phyloP scores from a whole-genome alignment of 2,113 vertebrate genomes.

The Chloroceryle aenea region DNA sequence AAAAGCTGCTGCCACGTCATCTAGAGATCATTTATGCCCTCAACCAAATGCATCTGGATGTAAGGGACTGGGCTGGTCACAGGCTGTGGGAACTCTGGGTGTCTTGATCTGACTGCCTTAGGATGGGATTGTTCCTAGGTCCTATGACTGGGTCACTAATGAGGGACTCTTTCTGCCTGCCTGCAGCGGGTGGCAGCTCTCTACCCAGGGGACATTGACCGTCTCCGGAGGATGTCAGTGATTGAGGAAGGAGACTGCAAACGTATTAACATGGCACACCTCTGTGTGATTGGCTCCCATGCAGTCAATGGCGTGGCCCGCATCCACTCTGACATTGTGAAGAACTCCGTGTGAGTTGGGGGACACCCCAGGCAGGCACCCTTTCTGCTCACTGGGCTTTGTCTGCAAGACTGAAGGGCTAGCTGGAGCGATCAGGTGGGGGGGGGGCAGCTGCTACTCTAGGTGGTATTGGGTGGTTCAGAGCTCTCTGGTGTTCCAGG shows the following conservation, averaged over 20 bases:
- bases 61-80: slow-evolving; percentile 16
- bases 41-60: slow-evolving; percentile 86
- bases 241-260: slow-evolving; percentile 88
- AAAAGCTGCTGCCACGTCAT: slow-evolving; percentile 85
- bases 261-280: slow-evolving; percentile 89
- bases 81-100: background rate
- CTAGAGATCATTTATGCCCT: slow-evolving; percentile 86
- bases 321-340: slow-evolving; percentile 88
- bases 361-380: rapidly evolving
- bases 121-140: background rate
- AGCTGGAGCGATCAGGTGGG: rapidly evolving
- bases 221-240: slow-evolving; percentile 85
- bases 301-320: slow-evolving; percentile 85
- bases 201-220: slow-evolving; percentile 82
- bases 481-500: slow-evolving; percentile 59
- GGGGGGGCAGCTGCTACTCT: background rate
- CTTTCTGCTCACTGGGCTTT: background rate
- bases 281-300: slow-evolving; percentile 87
- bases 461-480: background rate
- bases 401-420: background rate
- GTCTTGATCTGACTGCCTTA: background rate
- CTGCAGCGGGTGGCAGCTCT: slow-evolving; percentile 77
- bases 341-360: slow-evolving; percentile 78
- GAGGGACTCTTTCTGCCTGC: background rate
- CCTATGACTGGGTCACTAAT: rapidly evolving